A percentile compares a stretch with the other conserved stretches of the same genome.
These are phyloP conservation scores for Baryphthengus martii DNA, from an alignment of 2,113 vertebrate genomes.

Conservation along the genomic window DNA sequence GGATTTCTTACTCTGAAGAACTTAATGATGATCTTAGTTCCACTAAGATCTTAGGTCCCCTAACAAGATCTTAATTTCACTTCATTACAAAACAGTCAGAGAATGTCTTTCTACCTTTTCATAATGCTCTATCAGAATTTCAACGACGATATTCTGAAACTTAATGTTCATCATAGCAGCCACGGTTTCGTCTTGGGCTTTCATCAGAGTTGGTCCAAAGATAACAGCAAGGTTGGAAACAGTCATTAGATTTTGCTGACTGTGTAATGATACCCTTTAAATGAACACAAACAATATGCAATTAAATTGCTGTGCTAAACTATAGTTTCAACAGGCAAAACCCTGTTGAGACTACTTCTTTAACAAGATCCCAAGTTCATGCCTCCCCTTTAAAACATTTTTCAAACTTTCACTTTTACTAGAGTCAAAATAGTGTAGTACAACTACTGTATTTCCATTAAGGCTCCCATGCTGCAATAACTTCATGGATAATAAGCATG, in stretches of 20 bases:
- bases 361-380: background rate
- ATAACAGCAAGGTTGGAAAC: constrained; percentile 97
- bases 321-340: background rate
- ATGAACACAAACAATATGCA: constrained; percentile 10
- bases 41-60: too few species aligned
- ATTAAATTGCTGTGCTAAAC: background rate
- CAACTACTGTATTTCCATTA: background rate
- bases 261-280: constrained; percentile 91
- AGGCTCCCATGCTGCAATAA: background rate
- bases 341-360: background rate
- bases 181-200: constrained; percentile 96
- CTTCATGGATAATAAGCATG: background rate
- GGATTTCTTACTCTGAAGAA: background rate
- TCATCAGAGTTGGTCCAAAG: constrained; percentile 96
- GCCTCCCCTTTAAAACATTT: background rate
- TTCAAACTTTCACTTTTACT: background rate
- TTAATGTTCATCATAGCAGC: constrained; percentile 99
- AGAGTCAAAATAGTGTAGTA: background rate
- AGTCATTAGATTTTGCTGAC: constrained; percentile 95
- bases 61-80: background rate
- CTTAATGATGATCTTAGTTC: background rate
- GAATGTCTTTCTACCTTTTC: constrained; percentile 80
- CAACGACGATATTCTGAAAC: constrained; percentile 98
- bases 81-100: background rate
- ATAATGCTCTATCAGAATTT: constrained; percentile 97